phyloP scores from a whole-genome alignment of 2,113 vertebrate genomes.

The Marmota monax region DNA sequence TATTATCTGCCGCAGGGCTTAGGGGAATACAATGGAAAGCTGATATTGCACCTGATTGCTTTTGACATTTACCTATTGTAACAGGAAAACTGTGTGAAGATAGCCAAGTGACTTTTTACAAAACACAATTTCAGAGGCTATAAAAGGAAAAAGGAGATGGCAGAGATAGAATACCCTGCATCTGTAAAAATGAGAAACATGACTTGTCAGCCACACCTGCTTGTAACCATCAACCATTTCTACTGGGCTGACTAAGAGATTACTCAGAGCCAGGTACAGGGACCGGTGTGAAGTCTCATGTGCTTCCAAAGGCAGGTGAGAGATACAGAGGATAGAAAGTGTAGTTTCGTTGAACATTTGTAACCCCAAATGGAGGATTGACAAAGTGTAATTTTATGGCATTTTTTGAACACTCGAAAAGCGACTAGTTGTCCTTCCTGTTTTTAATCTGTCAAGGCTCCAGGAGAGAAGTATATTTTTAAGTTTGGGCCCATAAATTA shows the following conservation, averaged over 20 bases:
- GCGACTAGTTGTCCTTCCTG: slow-evolving; percentile 5
- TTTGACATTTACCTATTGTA: slow-evolving; percentile 83
- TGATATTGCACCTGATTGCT: slow-evolving; percentile 77
- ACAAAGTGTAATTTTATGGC: slow-evolving; percentile 56
- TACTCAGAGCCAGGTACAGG: slow-evolving; percentile 45
- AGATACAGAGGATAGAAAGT: background rate
- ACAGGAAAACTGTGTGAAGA: slow-evolving; percentile 70
- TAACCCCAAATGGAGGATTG: slow-evolving; percentile 15
- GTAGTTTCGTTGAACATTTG: slow-evolving; percentile 55
- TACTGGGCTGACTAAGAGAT: slow-evolving; percentile 74
- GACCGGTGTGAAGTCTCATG: slow-evolving; percentile 64
- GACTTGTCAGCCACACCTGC: slow-evolving; percentile 76
- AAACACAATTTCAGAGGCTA: slow-evolving; percentile 70
- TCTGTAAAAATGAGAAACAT: slow-evolving; percentile 73
- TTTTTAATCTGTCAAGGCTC: slow-evolving; percentile 23
- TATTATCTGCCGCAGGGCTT: slow-evolving; percentile 80
- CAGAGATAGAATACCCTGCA: slow-evolving; percentile 65
- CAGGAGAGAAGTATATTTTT: background rate
- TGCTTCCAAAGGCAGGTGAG: slow-evolving; percentile 38
- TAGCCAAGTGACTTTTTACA: slow-evolving; percentile 75
- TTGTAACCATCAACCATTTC: slow-evolving; percentile 73
- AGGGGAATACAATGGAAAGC: slow-evolving; percentile 75
- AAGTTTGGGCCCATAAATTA: slow-evolving; percentile 47
- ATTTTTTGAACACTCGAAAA: slow-evolving; percentile 46
- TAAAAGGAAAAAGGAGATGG: slow-evolving; percentile 62